A percentile compares a stretch with the other conserved stretches of the same genome.
These are phyloP conservation scores for Branchinecta lynchi DNA, from an alignment of 1,140 invertebrate genomes.

Conservation along the genomic window DNA sequence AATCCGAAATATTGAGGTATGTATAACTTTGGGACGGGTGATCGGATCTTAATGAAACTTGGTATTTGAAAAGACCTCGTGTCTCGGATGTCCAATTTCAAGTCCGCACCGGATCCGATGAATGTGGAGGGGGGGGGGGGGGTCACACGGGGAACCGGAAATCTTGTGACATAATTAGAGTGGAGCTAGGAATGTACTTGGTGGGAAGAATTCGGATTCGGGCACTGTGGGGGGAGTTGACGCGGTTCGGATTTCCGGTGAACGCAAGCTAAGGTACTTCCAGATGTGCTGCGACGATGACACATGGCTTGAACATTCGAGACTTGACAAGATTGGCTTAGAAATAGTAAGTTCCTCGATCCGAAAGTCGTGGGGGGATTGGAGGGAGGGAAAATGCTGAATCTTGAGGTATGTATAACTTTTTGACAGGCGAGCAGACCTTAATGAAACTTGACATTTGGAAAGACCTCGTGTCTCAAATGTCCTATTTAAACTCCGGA, in stretches of 20 bases:
- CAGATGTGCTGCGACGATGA: slow-evolving; percentile 4
- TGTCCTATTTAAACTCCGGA: not conserved
- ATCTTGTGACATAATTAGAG: not conserved
- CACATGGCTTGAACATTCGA: not conserved
- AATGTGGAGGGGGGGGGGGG: not conserved
- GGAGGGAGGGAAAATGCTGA: not conserved
- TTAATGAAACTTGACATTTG: slow-evolving; percentile 7
- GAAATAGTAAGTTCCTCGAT: not conserved
- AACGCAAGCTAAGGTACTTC: not conserved
- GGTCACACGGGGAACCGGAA: too few relatives aligned
- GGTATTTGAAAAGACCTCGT: too few relatives aligned
- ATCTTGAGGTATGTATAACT: not conserved
- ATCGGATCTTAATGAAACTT: too few relatives aligned
- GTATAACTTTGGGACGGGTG: too few relatives aligned
- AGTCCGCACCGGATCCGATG: too few relatives aligned
- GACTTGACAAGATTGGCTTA: not conserved
- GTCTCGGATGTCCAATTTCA: too few relatives aligned
- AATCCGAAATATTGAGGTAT: too few relatives aligned
- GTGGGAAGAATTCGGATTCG: not conserved
- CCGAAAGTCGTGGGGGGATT: not conserved
- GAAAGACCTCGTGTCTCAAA: not conserved
- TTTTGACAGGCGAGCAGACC: not conserved
- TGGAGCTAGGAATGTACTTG: not conserved
- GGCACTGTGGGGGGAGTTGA: not conserved
- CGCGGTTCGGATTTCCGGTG: not conserved